Conservation (phyloP, 2,797 vertebrate genomes). For the Karalla daura region DNA sequence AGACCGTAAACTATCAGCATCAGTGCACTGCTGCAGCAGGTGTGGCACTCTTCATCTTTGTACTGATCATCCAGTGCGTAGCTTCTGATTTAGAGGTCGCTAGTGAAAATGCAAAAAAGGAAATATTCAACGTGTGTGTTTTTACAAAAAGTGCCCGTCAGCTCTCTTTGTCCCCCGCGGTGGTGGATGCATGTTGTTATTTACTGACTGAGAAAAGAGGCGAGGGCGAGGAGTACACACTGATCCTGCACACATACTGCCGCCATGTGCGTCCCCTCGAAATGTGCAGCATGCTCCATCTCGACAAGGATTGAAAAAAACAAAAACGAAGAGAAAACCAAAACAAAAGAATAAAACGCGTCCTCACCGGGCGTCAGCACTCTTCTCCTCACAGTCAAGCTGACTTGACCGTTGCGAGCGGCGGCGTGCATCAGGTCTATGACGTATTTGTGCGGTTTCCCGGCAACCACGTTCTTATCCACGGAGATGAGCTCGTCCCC, state of each 20-base stretch:
- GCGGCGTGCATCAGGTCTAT: constrained; percentile 99
- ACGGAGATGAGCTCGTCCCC: constrained; percentile 98
- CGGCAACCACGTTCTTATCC: constrained; percentile 96
- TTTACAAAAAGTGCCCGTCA: background rate
- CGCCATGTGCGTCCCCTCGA: constrained; percentile 30
- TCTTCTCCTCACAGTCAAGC: constrained; percentile 97
- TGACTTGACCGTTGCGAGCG: constrained; percentile 97
- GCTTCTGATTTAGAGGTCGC: background rate
- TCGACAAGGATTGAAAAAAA: constrained; percentile 24
- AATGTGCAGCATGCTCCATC: constrained; percentile 39
- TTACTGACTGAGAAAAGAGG: constrained; percentile 26
- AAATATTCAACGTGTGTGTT: background rate
- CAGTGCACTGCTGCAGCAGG: background rate
- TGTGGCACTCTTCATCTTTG: background rate
- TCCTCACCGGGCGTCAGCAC: constrained; percentile 90
- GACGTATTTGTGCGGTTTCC: constrained; percentile 98
- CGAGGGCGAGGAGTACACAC: constrained; percentile 40
- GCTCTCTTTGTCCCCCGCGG: background rate
- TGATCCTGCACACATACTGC: constrained; percentile 37
- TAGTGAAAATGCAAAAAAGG: background rate
- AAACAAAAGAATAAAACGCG: constrained; percentile 4
- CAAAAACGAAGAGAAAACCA: background rate
- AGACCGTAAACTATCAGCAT: background rate
- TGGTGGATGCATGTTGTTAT: constrained; percentile 21
- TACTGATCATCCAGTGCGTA: background rate